Base-by-base conservation (phyloP, 2,888 invertebrate species). In the Leptopterna dolabrata region DNA sequence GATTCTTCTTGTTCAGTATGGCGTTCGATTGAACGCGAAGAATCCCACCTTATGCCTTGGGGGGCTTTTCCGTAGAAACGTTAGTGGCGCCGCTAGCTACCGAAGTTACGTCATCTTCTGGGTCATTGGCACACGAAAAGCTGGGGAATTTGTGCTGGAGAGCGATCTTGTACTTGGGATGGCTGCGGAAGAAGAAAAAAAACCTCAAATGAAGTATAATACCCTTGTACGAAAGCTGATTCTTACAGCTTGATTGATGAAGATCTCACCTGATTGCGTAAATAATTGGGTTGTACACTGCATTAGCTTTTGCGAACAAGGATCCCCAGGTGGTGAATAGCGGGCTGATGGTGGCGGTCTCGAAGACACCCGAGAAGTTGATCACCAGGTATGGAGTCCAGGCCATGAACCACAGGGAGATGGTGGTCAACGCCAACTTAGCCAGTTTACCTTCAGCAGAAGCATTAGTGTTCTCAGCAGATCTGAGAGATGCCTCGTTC, bases 331-430 rank as follows among this genome's bases (percentile, higher is more conserved):
- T 96, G 86, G 96, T 96, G 89, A 95, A 95, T 89, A 97, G 93
- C 19, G 97, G 97, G 89, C 94, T 95, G 90, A 97, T 95, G 76
- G 94, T 94, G 71, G 94, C 93, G 87, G 94, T 94, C 90, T 96
- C 95, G 91, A 97, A 96, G 87, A 97, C 94, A 71, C 97, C 97
- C 89, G 95, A 93, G 91, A 94, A 95, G 92, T 97, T 97, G 91
- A 97, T 96, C 85, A 97, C 94, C 89, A 96, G 92, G 91, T 97
- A 97, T 11, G 97, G 97, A 30, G 97, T 96, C 98, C 98, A 98
- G 24, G 91, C 91, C 94, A 97, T 94, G 93, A 97, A 96, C 96
- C 97, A 98, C 90, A 97, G 92, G 0, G 96, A 94, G 90, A 98
- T 96, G 89, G 97, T 97, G 94, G 96, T 96, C 91, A 98, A 93